Base-by-base conservation (phyloP, 2,113 vertebrate species). In the Copsychus sechellarum region DNA sequence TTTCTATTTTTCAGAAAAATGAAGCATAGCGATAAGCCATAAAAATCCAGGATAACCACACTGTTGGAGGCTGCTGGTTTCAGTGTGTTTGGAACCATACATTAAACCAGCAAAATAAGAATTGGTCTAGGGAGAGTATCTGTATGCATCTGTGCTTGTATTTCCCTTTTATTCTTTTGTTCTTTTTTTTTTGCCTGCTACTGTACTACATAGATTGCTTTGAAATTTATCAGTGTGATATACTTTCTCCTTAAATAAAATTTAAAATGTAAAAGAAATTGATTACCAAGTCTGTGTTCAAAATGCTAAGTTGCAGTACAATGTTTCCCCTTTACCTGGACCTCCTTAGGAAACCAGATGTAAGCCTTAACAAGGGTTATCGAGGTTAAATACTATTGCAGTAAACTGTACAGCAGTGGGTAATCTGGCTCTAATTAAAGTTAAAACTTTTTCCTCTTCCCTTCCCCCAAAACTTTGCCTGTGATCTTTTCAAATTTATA, bases 371-470 rank as follows among this genome's bases (percentile, higher is more conserved):
- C 79, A 83, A 90, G 79, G 88, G 67, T 95, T 96, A 95, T 96
- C 88, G 16, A 22, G 64, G 89, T 96, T 97, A 95, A 95, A 94
- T 88, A 81, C 81, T 91, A 64, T 42, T 83, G 74, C 88, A 92
- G 45, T 95, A 92, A 95, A 94, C 92, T 58, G 43, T 87, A 92
- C 38, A 86, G 53, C 67, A 95, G 2, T 76, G 33, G n/a, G 72
- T 92, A 85, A 94, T 73, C 91, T 96, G 96, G 48, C 62, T 95
- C 76, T 96, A 93, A 97, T 95, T 96, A 96, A 76, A 94, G 60
- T 64, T 90, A 86, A 96, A 95, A 67, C 67, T 86, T 93, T 82
- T 95, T 57, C 61, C 65, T 89, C n/a, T 88, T 91, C 62, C 48
- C 81, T 40, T 42, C 43, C 40, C n/a, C 78, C 77, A 60, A 62